Percentiles rank a stretch among this genome's conserved stretches.
Evolutionary conservation across 2,888 invertebrate species (phyloP).

Genomic region (Himalopsyche kuldschensis): DNA sequence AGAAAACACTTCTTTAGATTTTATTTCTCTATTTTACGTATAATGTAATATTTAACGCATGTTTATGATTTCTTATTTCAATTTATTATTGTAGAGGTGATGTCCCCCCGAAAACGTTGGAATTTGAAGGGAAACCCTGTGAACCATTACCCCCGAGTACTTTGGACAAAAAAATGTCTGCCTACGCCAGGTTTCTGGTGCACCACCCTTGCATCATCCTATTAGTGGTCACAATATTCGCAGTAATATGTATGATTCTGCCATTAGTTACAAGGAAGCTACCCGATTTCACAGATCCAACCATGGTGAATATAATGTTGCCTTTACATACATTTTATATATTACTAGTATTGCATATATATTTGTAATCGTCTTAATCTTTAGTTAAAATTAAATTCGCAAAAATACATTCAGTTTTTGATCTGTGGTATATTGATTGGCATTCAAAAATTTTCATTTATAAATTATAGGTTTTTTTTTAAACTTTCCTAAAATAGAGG

Average conservation of each 20-base stretch:
- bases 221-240: conserved; percentile 50
- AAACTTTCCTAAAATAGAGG: no score
- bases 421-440: no score
- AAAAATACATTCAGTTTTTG: no score
- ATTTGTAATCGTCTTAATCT: no score
- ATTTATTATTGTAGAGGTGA: conserved; percentile 29
- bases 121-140: conserved; percentile 23
- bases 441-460: no score
- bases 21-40: no score
- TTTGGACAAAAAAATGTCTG: conserved; percentile 55
- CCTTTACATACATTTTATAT: no score
- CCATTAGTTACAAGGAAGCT: conserved; percentile 59
- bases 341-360: no score
- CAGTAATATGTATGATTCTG: conserved; percentile 52
- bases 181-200: conserved; percentile 58
- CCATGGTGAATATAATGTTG: conserved; percentile 61
- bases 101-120: conserved; percentile 31
- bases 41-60: no score
- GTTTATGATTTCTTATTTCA: not conserved
- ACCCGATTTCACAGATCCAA: conserved; percentile 86
- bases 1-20: no score
- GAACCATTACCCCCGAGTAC: conserved; percentile 8
- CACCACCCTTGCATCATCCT: conserved; percentile 54
- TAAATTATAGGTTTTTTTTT: no score
- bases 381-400: no score